Base-by-base conservation (phyloP, 2,888 invertebrate genomes). In the Hypsopygia costalis region DNA sequence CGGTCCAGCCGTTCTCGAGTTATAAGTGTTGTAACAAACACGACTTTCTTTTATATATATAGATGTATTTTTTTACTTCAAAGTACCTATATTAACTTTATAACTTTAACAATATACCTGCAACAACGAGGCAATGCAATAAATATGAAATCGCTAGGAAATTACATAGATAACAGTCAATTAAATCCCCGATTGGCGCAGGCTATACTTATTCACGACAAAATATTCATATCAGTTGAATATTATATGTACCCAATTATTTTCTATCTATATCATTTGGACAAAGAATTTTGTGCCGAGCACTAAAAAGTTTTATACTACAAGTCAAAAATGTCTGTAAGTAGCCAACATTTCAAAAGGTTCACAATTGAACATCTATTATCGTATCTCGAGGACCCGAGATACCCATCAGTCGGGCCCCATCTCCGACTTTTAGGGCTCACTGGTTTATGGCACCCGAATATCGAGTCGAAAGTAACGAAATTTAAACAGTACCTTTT, bases 401-500 rank as follows among this genome's bases (percentile, higher is more conserved):
- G 46, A 4, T 52, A 79, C 31, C 80, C 80, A 1, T 74, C 76
- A 2, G 46, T 78, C 0, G 78, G 77, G 0, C 75, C 74, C 1
- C 67, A 76, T 46, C 53, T 81, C 0, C 53, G 63, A 10, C 37
- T 75, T 1, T 43, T 80, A 4, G 51, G 47, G 1, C 47, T 65
- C 0, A 52, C 53, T 6, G 81, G 81, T 1, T 43, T 78, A 5
- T 79, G 74, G 76, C 67, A 70, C 36, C 66, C 74, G 0, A 45
- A 66, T n/a, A 36, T 47, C 11, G 53, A 55, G 7, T 49, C 60
- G 2, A 33, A 25, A 8, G n/a, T 31, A 2, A 44, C 58, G 1
- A 62, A 54, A 21, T 42, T 72, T 1, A 80, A 75, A 48, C 57
- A 62, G 6, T 25, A 59, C 0, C 32, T 72, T 0, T 68, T 69